Evolutionary conservation across 2,888 invertebrate genomes (phyloP), one percentile per base, ranked within the genome.

Genomic region (Cataglyphis albicans): DNA sequence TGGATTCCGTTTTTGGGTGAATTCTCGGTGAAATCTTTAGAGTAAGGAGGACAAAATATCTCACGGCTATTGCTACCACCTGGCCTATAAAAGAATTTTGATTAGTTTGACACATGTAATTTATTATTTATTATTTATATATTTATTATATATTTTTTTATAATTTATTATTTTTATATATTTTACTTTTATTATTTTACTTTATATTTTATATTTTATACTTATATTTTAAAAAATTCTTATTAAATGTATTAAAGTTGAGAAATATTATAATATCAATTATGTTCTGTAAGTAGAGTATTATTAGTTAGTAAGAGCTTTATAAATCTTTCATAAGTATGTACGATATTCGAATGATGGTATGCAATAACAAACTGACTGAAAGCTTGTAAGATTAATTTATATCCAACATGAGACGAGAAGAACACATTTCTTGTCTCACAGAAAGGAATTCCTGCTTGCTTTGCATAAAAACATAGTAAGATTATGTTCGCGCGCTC

Each of bases 21-120:
- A 82, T 90, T 90, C 85, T 90, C 91, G 18, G 90, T 48, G 41
- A 90, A 82, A 35, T 91, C 92, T 82, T 92, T 92, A 7, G 90
- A 88, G 86, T 90, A 94, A 90, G 84, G 91, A 18, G 94, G 92
- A 88, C 93, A 92, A 88, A 93, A 93, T 83, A 95, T 87, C 80
- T 95, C 94, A 68, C 95, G 89, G 81, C 92, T 92, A 65, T 91
- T 94, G 55, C 92, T 92, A 70, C 93, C 93, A 82, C 92, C 92
- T 5, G 95, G 95, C 88, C 95, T 95, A 88, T 12, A 86, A 88
- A 57, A 68, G 7, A 59, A 48, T 61, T 59, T 78, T 57, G 18
- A 38, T 52, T 41, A 29, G 6, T 41, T 32, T 15, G 18, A 21
- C 12, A 21, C 12, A 21, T 21, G 18, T 38, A 18, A 65, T 74